Evolutionary conservation across 2,888 invertebrate genomes (phyloP), one percentile per base, ranked within the genome.

Genomic region (Noctua fimbriata): DNA sequence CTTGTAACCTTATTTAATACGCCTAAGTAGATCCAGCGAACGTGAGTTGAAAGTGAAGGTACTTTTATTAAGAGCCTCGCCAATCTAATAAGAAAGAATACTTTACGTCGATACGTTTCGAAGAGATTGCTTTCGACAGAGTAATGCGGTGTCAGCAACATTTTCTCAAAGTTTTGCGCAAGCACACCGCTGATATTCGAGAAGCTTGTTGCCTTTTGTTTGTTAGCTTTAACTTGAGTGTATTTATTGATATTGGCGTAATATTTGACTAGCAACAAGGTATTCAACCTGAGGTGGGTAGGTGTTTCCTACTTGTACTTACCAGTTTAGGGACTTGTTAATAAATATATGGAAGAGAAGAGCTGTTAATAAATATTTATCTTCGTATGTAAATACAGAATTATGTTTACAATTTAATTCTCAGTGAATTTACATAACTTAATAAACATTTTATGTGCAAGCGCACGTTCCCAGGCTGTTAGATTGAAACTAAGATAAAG

Each of bases 1-100:
- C 80, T 79, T 88, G 81, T 82, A 83, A 70, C 80, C 81, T 86
- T 89, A 83, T 84, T 85, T 87, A 85, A 86, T 83, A 85, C 74
- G 66, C 28, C 72, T 79, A 79, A 87, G 85, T 84, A 83, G 85
- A 81, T 81, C 65, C 66, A 75, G 69, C 9, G 69, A 73, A 87
- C 87, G 90, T 83, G 86, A 78, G 79, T 76, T 69, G 87, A 85
- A 89, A 88, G 72, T 86, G 60, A 76, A 85, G 67, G 36, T 66
- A 36, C 65, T 81, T 81, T 83, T 86, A 83, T 81, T 69, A 70
- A 71, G 78, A 81, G 74, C 67, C 66, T 70, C 71, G 69, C 65
- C 63, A 78, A 86, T 79, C 72, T 77, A 83, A 83, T 86, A 83
- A 82, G 75, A 79, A 73, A 55, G 70, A 81, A 73, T 81, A 83